Evolutionary conservation across 2,113 vertebrate genomes (phyloP).

Genomic region (Gadus chalcogrammus): DNA sequence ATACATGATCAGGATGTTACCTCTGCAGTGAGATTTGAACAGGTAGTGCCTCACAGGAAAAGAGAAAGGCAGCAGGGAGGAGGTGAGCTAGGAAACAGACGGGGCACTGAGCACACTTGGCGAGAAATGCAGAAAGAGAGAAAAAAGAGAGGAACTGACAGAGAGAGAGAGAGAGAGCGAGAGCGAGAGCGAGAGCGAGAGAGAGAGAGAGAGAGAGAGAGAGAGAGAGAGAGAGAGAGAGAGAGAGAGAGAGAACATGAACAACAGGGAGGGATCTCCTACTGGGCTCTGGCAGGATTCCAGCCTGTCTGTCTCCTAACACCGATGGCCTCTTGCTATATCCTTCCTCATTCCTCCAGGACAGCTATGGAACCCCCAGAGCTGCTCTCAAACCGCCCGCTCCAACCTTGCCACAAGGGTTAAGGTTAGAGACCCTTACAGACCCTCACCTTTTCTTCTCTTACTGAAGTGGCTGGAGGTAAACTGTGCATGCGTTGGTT

Average conservation of each 20-base stretch:
- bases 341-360: constrained; percentile 46
- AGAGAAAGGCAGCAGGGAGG: constrained; percentile 26
- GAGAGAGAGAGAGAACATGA: constrained; percentile 27
- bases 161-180: not conserved
- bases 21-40: constrained; percentile 36
- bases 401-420: constrained; percentile 35
- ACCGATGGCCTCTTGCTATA: constrained; percentile 53
- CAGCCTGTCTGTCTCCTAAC: constrained; percentile 68
- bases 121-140: constrained; percentile 15
- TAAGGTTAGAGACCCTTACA: not conserved
- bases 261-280: constrained; percentile 25
- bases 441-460: too few species aligned
- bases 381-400: constrained; percentile 39
- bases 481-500: too few species aligned
- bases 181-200: not conserved
- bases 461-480: too few species aligned
- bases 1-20: constrained; percentile 32
- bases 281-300: constrained; percentile 69
- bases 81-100: constrained; percentile 37
- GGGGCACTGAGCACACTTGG: constrained; percentile 30
- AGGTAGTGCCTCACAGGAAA: constrained; percentile 53
- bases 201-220: constrained; percentile 11
- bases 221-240: constrained; percentile 29
- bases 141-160: constrained; percentile 2
- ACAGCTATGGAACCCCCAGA: constrained; percentile 35